Evolutionary conservation across 2,888 invertebrate genomes (phyloP).

Genomic region (Spialia ferax): DNA sequence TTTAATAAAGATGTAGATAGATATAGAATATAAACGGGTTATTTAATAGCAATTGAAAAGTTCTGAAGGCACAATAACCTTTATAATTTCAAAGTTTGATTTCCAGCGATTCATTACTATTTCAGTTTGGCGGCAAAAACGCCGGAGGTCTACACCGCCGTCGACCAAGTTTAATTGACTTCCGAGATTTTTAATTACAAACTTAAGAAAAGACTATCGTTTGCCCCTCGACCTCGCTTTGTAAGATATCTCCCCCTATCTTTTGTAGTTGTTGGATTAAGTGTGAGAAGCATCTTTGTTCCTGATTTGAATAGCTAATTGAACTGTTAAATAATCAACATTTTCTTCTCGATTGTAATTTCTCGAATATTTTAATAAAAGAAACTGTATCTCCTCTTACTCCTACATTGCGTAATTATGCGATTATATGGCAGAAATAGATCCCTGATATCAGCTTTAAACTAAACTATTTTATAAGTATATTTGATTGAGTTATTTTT

Average conservation of each 20-base stretch:
- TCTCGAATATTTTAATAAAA: no score
- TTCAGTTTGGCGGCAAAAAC: slow-evolving; percentile 55
- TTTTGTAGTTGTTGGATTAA: not conserved
- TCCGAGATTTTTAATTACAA: slow-evolving; percentile 82
- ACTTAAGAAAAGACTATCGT: slow-evolving; percentile 67
- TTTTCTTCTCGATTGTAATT: no score
- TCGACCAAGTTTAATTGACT: slow-evolving; percentile 71
- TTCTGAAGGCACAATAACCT: slow-evolving; percentile 32
- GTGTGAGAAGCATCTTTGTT: not conserved
- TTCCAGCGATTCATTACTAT: slow-evolving; percentile 68
- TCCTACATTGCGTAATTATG: no score
- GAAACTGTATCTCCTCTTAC: no score
- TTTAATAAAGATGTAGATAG: no score
- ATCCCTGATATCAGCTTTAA: no score
- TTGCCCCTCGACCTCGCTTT: slow-evolving; percentile 31
- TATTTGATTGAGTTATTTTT: no score
- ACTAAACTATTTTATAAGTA: no score
- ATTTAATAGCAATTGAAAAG: slow-evolving; percentile 4
- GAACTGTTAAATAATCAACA: not conserved
- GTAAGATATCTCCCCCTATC: slow-evolving; percentile 9
- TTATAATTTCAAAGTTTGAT: slow-evolving; percentile 63
- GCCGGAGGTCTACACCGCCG: slow-evolving; percentile 45
- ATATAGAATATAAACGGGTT: not conserved
- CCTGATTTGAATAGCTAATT: not conserved
- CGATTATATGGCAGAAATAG: no score